A percentile compares a stretch with the other conserved stretches of the same genome.
Conservation (phyloP, 2,797 vertebrate genomes). For the Pipistrellus pipistrellus region DNA sequence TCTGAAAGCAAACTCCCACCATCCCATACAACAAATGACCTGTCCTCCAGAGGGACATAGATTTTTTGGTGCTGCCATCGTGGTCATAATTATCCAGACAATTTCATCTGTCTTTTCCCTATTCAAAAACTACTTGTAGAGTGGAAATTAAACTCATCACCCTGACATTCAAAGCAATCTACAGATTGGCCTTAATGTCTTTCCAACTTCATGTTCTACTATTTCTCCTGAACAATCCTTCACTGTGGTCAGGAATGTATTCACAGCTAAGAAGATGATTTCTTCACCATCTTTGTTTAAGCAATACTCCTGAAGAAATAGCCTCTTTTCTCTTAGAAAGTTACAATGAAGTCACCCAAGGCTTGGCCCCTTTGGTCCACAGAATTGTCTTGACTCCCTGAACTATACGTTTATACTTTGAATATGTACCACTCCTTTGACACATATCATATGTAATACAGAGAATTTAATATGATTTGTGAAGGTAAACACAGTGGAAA, state of each 20-base stretch:
- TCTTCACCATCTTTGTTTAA: not conserved
- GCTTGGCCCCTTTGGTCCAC: not conserved
- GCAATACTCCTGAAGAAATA: not conserved
- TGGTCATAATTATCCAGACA: constrained; percentile 13
- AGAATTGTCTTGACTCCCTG: not conserved
- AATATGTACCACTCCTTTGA: not conserved
- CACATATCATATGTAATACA: not conserved
- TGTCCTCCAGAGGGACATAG: not conserved
- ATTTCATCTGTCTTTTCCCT: constrained; percentile 18
- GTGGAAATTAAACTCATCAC: constrained; percentile 11
- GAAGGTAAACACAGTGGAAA: not conserved
- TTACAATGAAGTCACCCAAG: not conserved
- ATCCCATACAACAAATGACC: not conserved
- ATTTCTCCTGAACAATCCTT: not conserved
- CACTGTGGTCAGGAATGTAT: not conserved
- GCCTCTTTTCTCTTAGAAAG: constrained; percentile 24
- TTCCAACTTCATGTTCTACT: not conserved
- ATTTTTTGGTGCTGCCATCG: not conserved
- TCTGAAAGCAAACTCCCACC: not conserved
- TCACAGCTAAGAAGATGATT: not conserved
- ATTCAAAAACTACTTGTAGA: not conserved
- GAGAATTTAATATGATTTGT: not conserved
- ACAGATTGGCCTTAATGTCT: not conserved
- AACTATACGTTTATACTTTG: not conserved
- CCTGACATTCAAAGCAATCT: constrained; percentile 11